Percentiles rank a stretch among this genome's conserved stretches.
These are phyloP conservation scores for Triops longicaudatus DNA, from an alignment of 1,140 invertebrate genomes.

Conservation along the genomic window DNA sequence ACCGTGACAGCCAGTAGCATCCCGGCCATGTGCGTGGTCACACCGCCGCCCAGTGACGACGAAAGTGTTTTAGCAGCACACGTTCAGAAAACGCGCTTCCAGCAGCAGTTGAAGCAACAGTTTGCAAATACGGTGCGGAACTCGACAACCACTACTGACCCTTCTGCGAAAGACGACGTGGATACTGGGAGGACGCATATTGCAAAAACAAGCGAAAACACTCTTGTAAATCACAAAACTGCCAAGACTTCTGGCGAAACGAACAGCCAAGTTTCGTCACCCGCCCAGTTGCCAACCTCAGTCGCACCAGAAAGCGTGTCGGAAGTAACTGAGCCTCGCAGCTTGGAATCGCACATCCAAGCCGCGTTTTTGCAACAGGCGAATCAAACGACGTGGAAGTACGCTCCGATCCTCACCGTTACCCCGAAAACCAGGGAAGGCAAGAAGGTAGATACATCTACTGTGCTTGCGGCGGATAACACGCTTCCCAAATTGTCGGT, in stretches of 20 bases:
- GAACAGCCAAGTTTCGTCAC: background rate
- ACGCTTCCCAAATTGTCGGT: background rate
- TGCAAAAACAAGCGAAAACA: background rate
- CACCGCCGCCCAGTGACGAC: conserved; percentile 75
- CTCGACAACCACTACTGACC: background rate
- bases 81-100: background rate
- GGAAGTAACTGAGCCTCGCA: background rate
- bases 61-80: conserved; percentile 42
- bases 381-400: background rate
- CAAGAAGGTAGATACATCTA: conserved; percentile 4
- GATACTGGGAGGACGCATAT: background rate
- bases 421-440: conserved; percentile 14
- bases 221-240: background rate
- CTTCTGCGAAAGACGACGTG: background rate
- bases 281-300: background rate
- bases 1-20: conserved; percentile 76
- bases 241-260: background rate
- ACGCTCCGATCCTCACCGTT: conserved; percentile 14
- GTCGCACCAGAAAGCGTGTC: background rate
- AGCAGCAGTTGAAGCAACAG: conserved; percentile 12
- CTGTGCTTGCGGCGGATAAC: conserved; percentile 16
- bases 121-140: background rate
- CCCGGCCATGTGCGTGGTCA: conserved; percentile 86
- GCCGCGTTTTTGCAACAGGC: conserved; percentile 32
- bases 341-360: conserved; percentile 30